phyloP scores from a whole-genome alignment of 2,113 vertebrate species.

The Semicossyphus pulcher region DNA sequence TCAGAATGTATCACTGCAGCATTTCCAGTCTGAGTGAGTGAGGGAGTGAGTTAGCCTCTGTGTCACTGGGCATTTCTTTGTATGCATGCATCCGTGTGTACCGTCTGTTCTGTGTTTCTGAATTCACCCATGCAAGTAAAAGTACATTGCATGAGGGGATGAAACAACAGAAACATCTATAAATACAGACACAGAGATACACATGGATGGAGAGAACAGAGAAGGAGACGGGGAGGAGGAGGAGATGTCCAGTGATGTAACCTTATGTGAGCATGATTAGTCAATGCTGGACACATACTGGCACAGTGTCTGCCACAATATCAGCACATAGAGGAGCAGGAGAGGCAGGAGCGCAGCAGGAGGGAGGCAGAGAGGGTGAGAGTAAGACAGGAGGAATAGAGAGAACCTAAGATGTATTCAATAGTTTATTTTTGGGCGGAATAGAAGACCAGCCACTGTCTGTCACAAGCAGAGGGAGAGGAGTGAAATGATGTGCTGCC shows the following conservation, averaged over 20 bases:
- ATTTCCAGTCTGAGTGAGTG: background rate
- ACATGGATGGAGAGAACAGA: background rate
- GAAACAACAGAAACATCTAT: slow-evolving; percentile 15
- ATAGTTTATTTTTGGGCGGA: background rate
- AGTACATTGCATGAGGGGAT: slow-evolving; percentile 6
- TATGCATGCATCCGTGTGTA: slow-evolving; percentile 5
- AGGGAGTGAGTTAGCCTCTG: background rate
- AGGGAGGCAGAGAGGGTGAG: too few species aligned
- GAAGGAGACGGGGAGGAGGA: background rate
- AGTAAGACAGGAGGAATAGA: background rate
- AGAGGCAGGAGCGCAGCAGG: background rate
- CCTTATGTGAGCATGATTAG: slow-evolving; percentile 38
- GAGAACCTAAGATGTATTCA: too few species aligned
- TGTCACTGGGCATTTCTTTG: slow-evolving; percentile 5
- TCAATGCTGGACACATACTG: too few species aligned
- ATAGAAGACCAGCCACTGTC: background rate
- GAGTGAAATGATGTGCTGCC: background rate
- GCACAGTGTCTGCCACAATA: slow-evolving; percentile 12
- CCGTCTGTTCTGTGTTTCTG: slow-evolving; percentile 31
- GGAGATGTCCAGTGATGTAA: slow-evolving; percentile 30
- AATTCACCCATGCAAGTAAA: slow-evolving; percentile 20
- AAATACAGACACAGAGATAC: background rate
- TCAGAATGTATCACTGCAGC: background rate
- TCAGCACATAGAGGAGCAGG: background rate
- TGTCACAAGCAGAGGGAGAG: background rate